Conservation (phyloP, 2,888 invertebrate genomes). For the Hemicrepidius hirtus region DNA sequence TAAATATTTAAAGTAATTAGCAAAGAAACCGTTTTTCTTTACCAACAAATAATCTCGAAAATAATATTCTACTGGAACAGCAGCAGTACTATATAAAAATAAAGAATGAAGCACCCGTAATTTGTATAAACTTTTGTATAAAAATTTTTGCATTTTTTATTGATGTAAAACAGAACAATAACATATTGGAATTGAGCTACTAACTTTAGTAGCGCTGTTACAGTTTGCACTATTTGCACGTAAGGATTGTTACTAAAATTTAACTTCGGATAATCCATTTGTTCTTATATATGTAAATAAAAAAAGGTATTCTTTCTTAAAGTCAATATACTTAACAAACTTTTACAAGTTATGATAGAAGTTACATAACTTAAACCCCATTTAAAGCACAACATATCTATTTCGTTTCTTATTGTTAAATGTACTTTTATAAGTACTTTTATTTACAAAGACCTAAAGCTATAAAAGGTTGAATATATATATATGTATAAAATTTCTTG, state of each 20-base stretch:
- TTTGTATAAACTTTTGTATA: constrained; percentile 28
- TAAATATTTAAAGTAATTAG: too few relatives aligned
- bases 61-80: neutral
- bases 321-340: constrained; percentile 26
- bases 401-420: constrained; percentile 31
- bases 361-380: constrained; percentile 42
- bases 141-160: constrained; percentile 26
- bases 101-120: neutral
- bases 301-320: constrained; percentile 31
- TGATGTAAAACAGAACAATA: constrained; percentile 49
- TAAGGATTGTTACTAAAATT: constrained; percentile 44
- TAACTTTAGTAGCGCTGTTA: constrained; percentile 39
- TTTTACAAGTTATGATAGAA: constrained; percentile 36
- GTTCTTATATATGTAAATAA: constrained; percentile 37
- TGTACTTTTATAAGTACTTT: constrained; percentile 41
- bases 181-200: constrained; percentile 49
- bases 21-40: too few relatives aligned
- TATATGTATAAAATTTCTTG: constrained; percentile 38
- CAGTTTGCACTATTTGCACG: constrained; percentile 44
- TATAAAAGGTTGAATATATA: constrained; percentile 31
- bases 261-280: constrained; percentile 39
- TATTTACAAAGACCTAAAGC: constrained; percentile 32
- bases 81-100: neutral
- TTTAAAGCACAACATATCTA: constrained; percentile 46
- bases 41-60: too few relatives aligned